Base-by-base conservation (phyloP, 2,113 vertebrate species). In the Chlorocebus sabaeus region DNA sequence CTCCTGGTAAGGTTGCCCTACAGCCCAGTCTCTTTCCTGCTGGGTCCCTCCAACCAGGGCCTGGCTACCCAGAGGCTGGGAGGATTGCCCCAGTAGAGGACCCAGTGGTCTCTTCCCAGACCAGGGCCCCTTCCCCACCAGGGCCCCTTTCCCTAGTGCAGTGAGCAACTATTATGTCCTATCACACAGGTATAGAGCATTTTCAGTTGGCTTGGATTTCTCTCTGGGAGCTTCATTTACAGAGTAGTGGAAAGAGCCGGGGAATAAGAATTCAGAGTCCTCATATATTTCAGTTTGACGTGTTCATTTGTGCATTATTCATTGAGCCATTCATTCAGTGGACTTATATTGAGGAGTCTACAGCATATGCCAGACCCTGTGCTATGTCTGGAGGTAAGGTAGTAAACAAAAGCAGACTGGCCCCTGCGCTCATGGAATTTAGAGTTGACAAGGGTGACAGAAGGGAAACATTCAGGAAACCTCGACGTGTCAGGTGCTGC, bases 1-100 rank as follows among this genome's bases (percentile, higher is more conserved):
- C 98, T 99, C 78, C 98, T 99, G 99, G 99, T 99, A 93, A 94
- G 97, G 8, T 79, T 96, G 52, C 76, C 72, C 45, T 67, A 73
- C 23, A 55, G 23, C 68, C 87, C 8, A 75, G 84, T 38, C 68
- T 55, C 68, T 79, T 82, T 85, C 59, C 50, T n/a, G 6, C 87
- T 68, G 20, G 13, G 20, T 40, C 25, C 80, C 67, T 40, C 35
- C 59, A 61, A n/a, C 78, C 43, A 72, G 35, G 83, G 75, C 38
- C 57, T 68, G 38, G 14, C n/a, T 87, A 17, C 57, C 30, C 35
- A 25, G 10, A 38, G 22, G 2, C 57, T 38, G 10, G 68, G 48
- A 57, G 57, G 30, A 89, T 61, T 35, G 22, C 50, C 25, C 20
- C 32, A 23, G 12, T 30, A 32, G 25, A 32, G 43, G n/a, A 17